A percentile compares a stretch with the other conserved stretches of the same genome.
Conservation (phyloP, 2,113 vertebrate species). For the Pteropus alecto region DNA sequence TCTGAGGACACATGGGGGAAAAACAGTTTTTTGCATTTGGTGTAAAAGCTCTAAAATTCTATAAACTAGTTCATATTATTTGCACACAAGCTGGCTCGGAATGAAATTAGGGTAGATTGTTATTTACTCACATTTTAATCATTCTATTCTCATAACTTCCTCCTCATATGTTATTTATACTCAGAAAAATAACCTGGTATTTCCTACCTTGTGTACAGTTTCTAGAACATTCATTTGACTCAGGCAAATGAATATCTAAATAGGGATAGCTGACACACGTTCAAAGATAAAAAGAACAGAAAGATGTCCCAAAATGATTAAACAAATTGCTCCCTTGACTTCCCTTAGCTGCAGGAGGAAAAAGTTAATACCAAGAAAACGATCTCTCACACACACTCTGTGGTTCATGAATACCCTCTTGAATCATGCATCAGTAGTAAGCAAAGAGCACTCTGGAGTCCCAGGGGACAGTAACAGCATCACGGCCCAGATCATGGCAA, state of each 20-base stretch:
- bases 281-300: neutral
- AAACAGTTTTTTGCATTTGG: neutral
- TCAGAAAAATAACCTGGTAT: neutral
- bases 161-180: neutral
- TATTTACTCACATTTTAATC: neutral
- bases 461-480: neutral
- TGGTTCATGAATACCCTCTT: neutral
- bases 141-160: neutral
- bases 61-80: neutral
- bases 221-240: neutral
- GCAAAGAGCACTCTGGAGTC: neutral
- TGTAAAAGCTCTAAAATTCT: neutral
- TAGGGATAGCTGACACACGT: neutral
- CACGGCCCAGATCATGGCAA: neutral
- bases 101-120: neutral
- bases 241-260: neutral
- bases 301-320: neutral
- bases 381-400: accelerated
- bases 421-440: neutral
- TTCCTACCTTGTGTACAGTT: neutral
- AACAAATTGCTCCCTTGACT: neutral
- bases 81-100: neutral
- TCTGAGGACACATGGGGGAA: neutral
- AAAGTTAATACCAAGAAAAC: neutral
- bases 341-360: neutral